Conservation (phyloP, 1,140 invertebrate genomes). For the Brachionus asplanchnoidis region DNA sequence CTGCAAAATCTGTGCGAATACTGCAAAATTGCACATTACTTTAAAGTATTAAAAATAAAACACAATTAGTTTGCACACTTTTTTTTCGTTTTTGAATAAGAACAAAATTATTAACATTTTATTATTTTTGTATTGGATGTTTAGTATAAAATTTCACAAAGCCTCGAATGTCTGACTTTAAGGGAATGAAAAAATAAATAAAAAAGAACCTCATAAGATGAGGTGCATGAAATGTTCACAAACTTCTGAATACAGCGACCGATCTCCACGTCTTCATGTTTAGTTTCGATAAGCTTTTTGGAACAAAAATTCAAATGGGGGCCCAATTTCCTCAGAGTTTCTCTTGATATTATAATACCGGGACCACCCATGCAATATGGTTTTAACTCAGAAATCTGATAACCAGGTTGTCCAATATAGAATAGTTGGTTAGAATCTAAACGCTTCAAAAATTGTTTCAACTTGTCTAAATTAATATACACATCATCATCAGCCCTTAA, state of each 20-base stretch:
- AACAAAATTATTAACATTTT: too few relatives aligned
- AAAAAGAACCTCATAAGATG: conserved; percentile 88
- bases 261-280: conserved; percentile 95
- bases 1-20: too few relatives aligned
- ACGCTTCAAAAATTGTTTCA: conserved; percentile 77
- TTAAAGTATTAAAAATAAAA: too few relatives aligned
- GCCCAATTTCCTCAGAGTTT: conserved; percentile 57
- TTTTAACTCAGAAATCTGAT: conserved; percentile 75
- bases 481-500: conserved; percentile 94
- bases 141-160: too few relatives aligned
- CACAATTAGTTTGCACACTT: too few relatives aligned
- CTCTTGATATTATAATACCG: conserved; percentile 70
- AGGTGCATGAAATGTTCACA: conserved; percentile 92
- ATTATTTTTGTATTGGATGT: too few relatives aligned
- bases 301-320: conserved; percentile 70
- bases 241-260: conserved; percentile 88
- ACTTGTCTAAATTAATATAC: conserved; percentile 78
- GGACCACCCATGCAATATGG: conserved; percentile 99
- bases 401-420: conserved; percentile 59
- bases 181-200: neutral
- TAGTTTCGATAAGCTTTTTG: conserved; percentile 77
- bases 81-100: too few relatives aligned
- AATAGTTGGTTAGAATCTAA: conserved; percentile 65
- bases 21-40: too few relatives aligned
- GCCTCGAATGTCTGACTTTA: neutral